Evolutionary conservation across 2,797 vertebrate genomes (phyloP), one percentile per base, ranked within the genome.

Genomic region (Holocentrus rufus): DNA sequence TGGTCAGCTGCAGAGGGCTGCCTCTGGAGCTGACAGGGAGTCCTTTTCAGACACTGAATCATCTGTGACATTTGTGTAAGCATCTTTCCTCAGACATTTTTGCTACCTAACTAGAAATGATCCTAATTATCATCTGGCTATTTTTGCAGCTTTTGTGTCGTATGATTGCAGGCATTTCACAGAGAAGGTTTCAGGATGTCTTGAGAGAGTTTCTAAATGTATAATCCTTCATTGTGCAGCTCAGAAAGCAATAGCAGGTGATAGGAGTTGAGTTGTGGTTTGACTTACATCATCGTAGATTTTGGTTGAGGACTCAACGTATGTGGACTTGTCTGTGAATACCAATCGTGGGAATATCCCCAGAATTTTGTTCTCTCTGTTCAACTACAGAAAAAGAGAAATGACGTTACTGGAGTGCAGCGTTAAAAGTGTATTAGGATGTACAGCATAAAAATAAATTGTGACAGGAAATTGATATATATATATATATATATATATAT

Each of bases 291-390:
- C 97, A 0, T 99, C 97, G 1, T 97, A 98, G 75, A 96, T 92
- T 94, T 98, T 98, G 61, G 97, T 99, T 11, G 97, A 98, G 31
- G 97, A 97, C 89, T 97, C 70, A 0, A 99, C 84, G 17, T 99
- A 99, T 1, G 97, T 98, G 0, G 97, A 98, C 81, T 98, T 99
- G 89, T 99, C 97, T 83, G 88, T 95, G 83, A 98, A 95, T 11
- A 93, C 91, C 0, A 96, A 57, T 69, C 94, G 94, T 30, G 97
- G 97, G 7, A 99, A 2, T 25, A 97, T 30, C 5, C 97, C 96
- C 0, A 81, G 91, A 0, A 99, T 90, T 90, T 94, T 97, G 89
- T 96, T 95, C 76, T 98, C 95, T 72, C 95, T 93, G 92, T 98
- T 97, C 92, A 98, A 88, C 97, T 97, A 54, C 6, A 67, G 54